A percentile compares a stretch with the other conserved stretches of the same genome.
These are phyloP conservation scores for Cheilosia vernalis DNA, from an alignment of 2,888 invertebrate species.

Conservation along the genomic window DNA sequence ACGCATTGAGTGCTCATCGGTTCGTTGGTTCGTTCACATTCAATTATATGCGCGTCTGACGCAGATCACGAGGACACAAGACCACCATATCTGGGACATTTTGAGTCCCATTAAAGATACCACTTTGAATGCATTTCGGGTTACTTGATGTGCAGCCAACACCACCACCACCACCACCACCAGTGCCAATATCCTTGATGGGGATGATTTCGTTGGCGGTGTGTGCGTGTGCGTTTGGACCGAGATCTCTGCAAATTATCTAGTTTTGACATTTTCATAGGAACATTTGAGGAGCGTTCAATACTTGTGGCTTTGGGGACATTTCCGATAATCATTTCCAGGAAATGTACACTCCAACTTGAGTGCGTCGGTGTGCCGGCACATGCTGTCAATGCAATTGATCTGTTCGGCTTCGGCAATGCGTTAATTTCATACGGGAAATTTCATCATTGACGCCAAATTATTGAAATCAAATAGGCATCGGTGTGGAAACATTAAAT, in stretches of 20 bases:
- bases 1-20: slow-evolving; percentile 69
- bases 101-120: slow-evolving; percentile 70
- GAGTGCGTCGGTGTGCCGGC: background rate
- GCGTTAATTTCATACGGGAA: slow-evolving; percentile 64
- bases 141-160: slow-evolving; percentile 61
- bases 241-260: slow-evolving; percentile 70
- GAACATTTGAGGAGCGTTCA: slow-evolving; percentile 44
- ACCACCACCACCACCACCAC: slow-evolving; percentile 49
- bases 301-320: slow-evolving; percentile 34
- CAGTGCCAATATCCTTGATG: slow-evolving; percentile 39
- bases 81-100: slow-evolving; percentile 73
- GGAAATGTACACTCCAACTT: slow-evolving; percentile 30
- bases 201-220: slow-evolving; percentile 1
- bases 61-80: slow-evolving; percentile 70
- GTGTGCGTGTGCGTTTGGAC: slow-evolving; percentile 41
- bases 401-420: slow-evolving; percentile 51
- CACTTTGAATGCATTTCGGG: slow-evolving; percentile 71
- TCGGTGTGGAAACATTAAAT: slow-evolving; percentile 13
- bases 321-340: slow-evolving; percentile 48
- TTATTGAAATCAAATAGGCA: slow-evolving; percentile 52
- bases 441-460: slow-evolving; percentile 58
- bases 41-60: slow-evolving; percentile 73
- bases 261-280: slow-evolving; percentile 67
- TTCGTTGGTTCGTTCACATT: slow-evolving; percentile 71
- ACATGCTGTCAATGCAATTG: slow-evolving; percentile 56